These are phyloP conservation scores for Zaprionus gabonicus DNA, from an alignment of 1,140 invertebrate species.

Conservation along the genomic window DNA sequence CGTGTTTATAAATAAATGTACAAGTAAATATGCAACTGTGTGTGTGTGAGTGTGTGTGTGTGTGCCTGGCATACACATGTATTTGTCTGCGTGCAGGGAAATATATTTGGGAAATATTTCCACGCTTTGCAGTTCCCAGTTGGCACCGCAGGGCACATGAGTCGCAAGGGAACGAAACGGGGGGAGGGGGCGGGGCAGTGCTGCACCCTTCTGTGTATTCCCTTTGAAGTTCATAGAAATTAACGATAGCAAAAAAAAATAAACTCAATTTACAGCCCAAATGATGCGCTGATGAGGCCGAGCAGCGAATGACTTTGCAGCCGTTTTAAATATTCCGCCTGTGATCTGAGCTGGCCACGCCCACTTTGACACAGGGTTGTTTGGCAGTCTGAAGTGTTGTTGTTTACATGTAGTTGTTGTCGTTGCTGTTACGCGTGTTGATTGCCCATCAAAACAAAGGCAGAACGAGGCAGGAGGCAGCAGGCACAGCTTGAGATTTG, in stretches of 20 bases:
- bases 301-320: conserved; percentile 26
- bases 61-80: conserved; percentile 1
- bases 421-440: conserved; percentile 58
- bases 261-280: conserved; percentile 78
- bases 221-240: conserved; percentile 81
- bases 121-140: conserved; percentile 45
- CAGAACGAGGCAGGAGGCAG: conserved; percentile 28
- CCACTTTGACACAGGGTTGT: conserved; percentile 37
- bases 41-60: conserved; percentile 8
- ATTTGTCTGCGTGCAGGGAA: conserved; percentile 41
- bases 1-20: conserved; percentile 78
- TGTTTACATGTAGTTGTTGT: conserved; percentile 1
- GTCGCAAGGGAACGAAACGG: conserved; percentile 5
- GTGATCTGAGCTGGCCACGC: conserved; percentile 64
- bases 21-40: conserved; percentile 16
- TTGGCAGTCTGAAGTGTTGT: conserved; percentile 17
- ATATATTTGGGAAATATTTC: conserved; percentile 73
- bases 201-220: conserved; percentile 61
- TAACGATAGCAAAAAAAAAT: conserved; percentile 48
- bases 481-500: conserved; percentile 62
- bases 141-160: conserved; percentile 47
- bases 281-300: conserved; percentile 71
- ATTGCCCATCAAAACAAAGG: conserved; percentile 75
- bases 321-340: conserved; percentile 48
- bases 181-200: background rate